Base-by-base conservation (phyloP, 2,888 invertebrate genomes). In the Reticulitermes lucifugus region DNA sequence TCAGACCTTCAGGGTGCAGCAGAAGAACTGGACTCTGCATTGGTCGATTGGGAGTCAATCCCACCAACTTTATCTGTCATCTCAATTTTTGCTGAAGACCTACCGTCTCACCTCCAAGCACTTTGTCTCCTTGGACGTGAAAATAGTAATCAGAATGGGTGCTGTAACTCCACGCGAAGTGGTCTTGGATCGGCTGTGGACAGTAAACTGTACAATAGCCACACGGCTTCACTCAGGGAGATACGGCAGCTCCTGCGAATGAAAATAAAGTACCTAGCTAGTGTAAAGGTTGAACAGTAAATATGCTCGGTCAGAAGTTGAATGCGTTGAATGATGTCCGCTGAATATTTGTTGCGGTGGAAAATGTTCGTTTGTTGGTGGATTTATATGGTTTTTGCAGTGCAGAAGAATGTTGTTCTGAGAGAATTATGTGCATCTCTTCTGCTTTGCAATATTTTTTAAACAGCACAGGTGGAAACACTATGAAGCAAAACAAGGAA, bases 261-360 rank as follows among this genome's bases (percentile, higher is more conserved):
- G 88, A 94, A 94, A 91, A 89, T 91, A 10, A 93, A 93, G 89
- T 92, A 93, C 88, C 89, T 93, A 85, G 92, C 59, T 29, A 75
- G 46, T 55, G 65, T 86, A 46, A 65, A 79, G n/a, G 65, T 80
- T 65, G 73, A 73, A 59, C 73, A 70, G 4, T 46, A 46, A n/a
- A 70, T 70, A 25, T 73, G 21, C 35, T 73, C 41, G 73, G 25
- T 14, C 73, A 41, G 25, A 41, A 73, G 18, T 73, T 5, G 35
- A 35, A 35, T 41, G 41, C 35, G 21, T 46, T 6, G 46, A n/a
- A 77, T 46, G 46, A 9, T 77, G 46, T 77, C 22, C 12, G 14
- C 7, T 65, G 65, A 65, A 65, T 12, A 6, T 60, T 65, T 25
- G 6, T 25, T 73, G 73, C 73, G 46, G 21, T 77, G 77, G 77